phyloP scores from a whole-genome alignment of 2,113 vertebrate genomes.

The Sula dactylatra region DNA sequence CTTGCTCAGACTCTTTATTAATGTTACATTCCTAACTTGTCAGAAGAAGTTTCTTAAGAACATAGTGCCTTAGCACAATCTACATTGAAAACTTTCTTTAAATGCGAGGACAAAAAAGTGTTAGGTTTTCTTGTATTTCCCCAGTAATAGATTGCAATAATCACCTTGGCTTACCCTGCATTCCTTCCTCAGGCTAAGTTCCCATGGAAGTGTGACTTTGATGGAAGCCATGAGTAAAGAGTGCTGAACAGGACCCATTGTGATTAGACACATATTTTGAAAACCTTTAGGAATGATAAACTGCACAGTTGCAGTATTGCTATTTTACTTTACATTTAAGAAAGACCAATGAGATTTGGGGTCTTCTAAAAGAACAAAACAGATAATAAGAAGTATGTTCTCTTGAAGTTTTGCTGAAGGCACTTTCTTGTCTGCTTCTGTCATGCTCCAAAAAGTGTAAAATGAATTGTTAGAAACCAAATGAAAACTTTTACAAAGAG shows the following conservation, averaged over 20 bases:
- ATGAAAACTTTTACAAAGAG: constrained; percentile 16
- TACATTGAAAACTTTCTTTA: background rate
- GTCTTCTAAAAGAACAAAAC: background rate
- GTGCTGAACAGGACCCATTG: background rate
- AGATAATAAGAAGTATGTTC: background rate
- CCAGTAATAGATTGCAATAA: background rate
- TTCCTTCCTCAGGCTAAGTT: constrained; percentile 4
- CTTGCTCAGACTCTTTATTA: background rate
- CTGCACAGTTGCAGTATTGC: constrained; percentile 8
- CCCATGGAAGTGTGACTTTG: background rate
- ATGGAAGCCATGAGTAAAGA: background rate
- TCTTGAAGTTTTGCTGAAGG: constrained; percentile 18
- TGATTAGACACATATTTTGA: background rate
- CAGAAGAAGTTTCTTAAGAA: background rate
- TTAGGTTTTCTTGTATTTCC: background rate
- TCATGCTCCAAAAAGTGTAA: constrained; percentile 24
- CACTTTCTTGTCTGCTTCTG: background rate
- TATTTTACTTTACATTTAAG: constrained; percentile 34
- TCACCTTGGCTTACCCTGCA: background rate
- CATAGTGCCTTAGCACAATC: background rate
- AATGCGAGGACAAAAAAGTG: background rate
- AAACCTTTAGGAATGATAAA: constrained; percentile 48
- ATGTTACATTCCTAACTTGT: background rate
- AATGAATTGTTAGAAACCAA: constrained; percentile 21
- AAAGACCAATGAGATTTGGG: background rate